Percentiles rank a stretch among this genome's conserved stretches.
phyloP scores from a whole-genome alignment of 2,888 invertebrate genomes.

The Tetranychus truncatus region DNA sequence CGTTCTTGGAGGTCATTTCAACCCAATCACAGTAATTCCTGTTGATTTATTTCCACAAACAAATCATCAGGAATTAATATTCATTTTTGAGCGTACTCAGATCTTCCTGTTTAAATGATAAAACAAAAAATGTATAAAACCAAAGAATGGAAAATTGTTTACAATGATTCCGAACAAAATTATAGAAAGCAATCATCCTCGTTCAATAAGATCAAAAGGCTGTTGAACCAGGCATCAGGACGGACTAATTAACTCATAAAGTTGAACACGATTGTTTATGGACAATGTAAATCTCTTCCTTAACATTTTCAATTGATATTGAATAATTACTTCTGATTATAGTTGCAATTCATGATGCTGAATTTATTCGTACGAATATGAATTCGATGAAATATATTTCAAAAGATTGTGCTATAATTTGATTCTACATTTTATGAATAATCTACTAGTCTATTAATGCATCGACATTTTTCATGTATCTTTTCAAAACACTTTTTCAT shows the following conservation, averaged over 20 bases:
- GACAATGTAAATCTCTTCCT: not conserved
- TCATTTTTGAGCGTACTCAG: conserved; percentile 32
- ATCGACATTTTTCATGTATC: too few relatives aligned
- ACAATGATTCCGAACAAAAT: not conserved
- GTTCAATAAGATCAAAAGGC: too few relatives aligned
- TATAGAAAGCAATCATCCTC: not conserved
- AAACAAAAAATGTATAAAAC: too few relatives aligned
- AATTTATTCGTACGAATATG: too few relatives aligned
- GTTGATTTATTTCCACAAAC: conserved; percentile 43
- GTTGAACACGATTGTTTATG: not conserved
- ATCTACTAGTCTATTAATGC: too few relatives aligned
- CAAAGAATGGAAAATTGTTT: too few relatives aligned
- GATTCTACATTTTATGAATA: too few relatives aligned
- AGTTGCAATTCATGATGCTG: too few relatives aligned
- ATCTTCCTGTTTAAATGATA: not conserved
- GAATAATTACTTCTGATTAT: too few relatives aligned
- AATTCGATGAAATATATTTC: too few relatives aligned
- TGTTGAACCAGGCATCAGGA: not conserved
- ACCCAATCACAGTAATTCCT: conserved; percentile 35
- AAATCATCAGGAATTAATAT: conserved; percentile 38
- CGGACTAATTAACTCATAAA: not conserved
- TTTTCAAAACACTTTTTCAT: too few relatives aligned
- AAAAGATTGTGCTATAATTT: too few relatives aligned
- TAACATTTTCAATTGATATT: not conserved
- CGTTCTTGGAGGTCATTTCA: conserved; percentile 35